Evolutionary conservation across 2,797 vertebrate genomes (phyloP), one percentile per base, ranked within the genome.

Genomic region (Gymnodraco acuticeps): DNA sequence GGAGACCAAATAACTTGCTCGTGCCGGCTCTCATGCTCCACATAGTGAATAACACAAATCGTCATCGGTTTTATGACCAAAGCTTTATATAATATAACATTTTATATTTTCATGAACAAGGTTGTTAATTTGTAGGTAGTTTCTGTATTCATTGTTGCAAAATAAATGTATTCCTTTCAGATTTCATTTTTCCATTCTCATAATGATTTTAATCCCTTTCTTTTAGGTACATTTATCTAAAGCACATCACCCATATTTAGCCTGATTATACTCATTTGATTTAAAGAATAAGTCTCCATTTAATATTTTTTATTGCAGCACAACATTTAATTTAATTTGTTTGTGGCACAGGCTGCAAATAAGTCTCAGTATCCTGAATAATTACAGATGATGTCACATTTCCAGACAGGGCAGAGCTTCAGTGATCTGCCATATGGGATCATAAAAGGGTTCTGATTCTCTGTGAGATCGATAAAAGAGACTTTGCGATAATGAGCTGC

Each of bases 391-490:
- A 51, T 53, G 17, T 64, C 14, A 53, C 9, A 62, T 63, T 47
- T 73, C 23, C 60, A 70, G 23, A 38, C 62, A 45, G 65, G 62
- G 38, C 47, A 46, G 46, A 19, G 6, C 63, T 63, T 77, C 65
- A 46, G 31, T 56, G 71, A 23, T 71, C 69, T 62, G 33, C 66
- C 70, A 68, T 75, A 52, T 70, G 47, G 75, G 56, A 67, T 70
- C 56, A 84, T 78, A 56, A 53, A 75, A 79, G 61, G 42, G 63
- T 68, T 27, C 64, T 20, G 56, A 67, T 47, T 68, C 62, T 78
- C 51, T 68, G 5, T 65, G 61, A 75, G 51, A 65, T 58, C 3
- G 20, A 64, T 63, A 75, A 56, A 42, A 73, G 58, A 69, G 8
- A 53, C 50, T 75, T 66, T 47, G 17, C 23, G 31, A 64, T 73